phyloP scores from a whole-genome alignment of 2,888 invertebrate species.

The Drosophila mimetica region DNA sequence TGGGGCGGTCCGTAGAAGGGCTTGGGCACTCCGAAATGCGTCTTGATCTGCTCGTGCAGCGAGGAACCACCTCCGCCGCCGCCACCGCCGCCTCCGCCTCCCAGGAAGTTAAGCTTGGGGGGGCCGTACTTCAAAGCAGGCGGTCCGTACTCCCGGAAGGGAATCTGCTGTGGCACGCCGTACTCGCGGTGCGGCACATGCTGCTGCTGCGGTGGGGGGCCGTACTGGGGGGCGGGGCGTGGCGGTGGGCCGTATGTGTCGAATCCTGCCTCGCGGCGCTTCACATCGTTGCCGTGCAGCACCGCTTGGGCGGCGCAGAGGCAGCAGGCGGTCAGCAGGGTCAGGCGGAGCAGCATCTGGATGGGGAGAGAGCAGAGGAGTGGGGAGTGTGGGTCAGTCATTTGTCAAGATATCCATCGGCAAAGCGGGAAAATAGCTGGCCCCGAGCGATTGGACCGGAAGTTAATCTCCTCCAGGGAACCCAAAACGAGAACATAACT shows the following conservation, averaged over 20 bases:
- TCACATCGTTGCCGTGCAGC: conserved; percentile 69
- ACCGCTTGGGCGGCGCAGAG: conserved; percentile 68
- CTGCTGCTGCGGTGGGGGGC: conserved; percentile 84
- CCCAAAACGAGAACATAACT: neutral
- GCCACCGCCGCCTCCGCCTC: conserved; percentile 82
- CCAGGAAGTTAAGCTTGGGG: conserved; percentile 85
- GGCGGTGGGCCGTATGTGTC: conserved; percentile 86
- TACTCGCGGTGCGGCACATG: conserved; percentile 86
- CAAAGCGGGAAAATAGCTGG: neutral
- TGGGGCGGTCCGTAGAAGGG: conserved; percentile 85
- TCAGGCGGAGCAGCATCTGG: conserved; percentile 70
- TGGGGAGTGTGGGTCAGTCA: neutral
- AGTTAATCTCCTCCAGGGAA: neutral
- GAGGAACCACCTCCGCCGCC: conserved; percentile 34
- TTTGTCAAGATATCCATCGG: neutral
- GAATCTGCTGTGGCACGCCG: conserved; percentile 82
- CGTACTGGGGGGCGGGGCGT: conserved; percentile 84
- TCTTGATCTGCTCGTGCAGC: conserved; percentile 83
- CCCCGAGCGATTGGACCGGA: conserved; percentile 1
- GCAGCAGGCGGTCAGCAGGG: conserved; percentile 59
- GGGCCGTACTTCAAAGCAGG: conserved; percentile 85
- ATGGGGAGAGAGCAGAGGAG: too few relatives aligned
- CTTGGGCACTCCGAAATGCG: conserved; percentile 82
- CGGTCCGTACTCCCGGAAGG: conserved; percentile 83
- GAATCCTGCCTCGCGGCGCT: conserved; percentile 78